Percentiles rank a stretch among this genome's conserved stretches.
Conservation (phyloP, 2,888 invertebrate genomes). For the Ceraclea dissimilis region DNA sequence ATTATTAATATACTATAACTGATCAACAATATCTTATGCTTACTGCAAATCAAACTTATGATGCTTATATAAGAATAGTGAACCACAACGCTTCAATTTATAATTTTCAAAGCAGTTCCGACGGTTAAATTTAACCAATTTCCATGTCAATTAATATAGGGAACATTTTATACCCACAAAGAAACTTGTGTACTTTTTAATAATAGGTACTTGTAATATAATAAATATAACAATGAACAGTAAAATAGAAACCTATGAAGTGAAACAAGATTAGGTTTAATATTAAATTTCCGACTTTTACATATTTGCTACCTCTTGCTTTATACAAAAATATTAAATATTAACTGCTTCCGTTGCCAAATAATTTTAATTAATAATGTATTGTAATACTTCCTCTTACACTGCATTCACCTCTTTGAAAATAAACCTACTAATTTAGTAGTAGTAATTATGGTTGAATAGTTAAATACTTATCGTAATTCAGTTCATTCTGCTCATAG, state of each 20-base stretch:
- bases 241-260: constrained; percentile 7
- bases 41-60: background rate
- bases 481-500: too few species aligned
- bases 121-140: constrained; percentile 42
- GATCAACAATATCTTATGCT: background rate
- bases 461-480: too few species aligned
- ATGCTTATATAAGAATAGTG: background rate
- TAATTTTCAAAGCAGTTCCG: constrained; percentile 15
- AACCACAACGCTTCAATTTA: constrained; percentile 3
- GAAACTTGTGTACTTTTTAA: background rate
- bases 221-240: constrained; percentile 7
- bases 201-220: constrained; percentile 14
- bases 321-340: too few species aligned
- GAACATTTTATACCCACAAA: constrained; percentile 59
- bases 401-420: too few species aligned
- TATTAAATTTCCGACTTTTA: background rate
- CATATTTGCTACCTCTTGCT: too few species aligned
- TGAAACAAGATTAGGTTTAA: constrained; percentile 13
- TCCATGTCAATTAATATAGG: constrained; percentile 81
- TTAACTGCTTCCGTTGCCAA: too few species aligned
- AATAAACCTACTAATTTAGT: too few species aligned
- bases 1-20: too few species aligned
- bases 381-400: too few species aligned
- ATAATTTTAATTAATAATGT: too few species aligned
- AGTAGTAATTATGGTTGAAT: too few species aligned